Conservation (phyloP, 2,113 vertebrate species). For the Macquaria ambigua region DNA sequence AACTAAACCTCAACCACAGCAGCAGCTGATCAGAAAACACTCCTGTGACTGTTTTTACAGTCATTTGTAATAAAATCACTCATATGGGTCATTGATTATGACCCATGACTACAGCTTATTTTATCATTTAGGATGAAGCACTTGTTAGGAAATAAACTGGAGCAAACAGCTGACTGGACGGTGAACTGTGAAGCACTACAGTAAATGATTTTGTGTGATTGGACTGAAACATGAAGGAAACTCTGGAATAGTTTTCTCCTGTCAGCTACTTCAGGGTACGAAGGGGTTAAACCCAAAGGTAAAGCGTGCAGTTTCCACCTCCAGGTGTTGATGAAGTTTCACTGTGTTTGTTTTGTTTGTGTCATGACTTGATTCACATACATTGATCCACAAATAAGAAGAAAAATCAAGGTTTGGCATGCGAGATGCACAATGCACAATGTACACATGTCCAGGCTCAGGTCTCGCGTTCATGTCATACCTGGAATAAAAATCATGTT, state of each 20-base stretch:
- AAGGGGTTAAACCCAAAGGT: no score
- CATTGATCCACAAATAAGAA: background rate
- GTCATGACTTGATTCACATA: background rate
- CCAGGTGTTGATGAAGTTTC: background rate
- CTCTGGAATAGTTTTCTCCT: no score
- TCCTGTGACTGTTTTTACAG: no score
- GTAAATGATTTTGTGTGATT: background rate
- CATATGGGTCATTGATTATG: no score
- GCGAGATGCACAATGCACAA: background rate
- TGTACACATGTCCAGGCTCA: background rate
- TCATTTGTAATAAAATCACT: no score
- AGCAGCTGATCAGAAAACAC: no score
- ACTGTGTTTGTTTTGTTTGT: background rate
- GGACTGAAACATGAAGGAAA: no score
- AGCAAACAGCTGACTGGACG: background rate
- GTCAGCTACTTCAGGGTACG: no score
- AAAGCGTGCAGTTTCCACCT: background rate
- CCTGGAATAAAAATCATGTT: background rate
- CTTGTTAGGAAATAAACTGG: background rate
- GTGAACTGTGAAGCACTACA: background rate
- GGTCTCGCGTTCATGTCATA: background rate
- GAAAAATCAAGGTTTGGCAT: background rate
- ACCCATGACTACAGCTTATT: background rate
- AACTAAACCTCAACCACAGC: no score
- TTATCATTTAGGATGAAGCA: no score